Base-by-base conservation (phyloP, 2,888 invertebrate genomes). In the Orthonychiurus folsomi region DNA sequence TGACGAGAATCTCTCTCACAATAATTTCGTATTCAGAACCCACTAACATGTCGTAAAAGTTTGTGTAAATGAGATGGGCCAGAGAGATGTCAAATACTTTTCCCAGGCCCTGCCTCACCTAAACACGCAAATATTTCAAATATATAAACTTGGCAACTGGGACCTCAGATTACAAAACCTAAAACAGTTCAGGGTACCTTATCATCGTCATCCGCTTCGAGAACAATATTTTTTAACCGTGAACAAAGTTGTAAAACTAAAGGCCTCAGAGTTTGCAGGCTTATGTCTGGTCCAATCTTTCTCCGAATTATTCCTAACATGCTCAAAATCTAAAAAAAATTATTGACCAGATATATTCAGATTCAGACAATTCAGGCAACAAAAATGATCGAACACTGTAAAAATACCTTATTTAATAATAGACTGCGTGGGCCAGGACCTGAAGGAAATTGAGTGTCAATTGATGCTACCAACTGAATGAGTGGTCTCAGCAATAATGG, bases 81-180 rank as follows among this genome's bases (percentile, higher is more conserved):
- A 96, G 79, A 75, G 89, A 87, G 2, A 87, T 83, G 21, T 88
- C 88, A 76, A 95, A 93, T 0, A 92, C 91, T 74, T 85, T 80
- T 50, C 84, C 81, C 27, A 95, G 79, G 78, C 95, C 93, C 71
- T 89, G 86, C 73, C 86, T 80, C 1, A 86, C 88, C 82, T 85
- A 73, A 37, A 52, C 27, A 53, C 53, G 37, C 9, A 59, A 50
- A n/a, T 53, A 55, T n/a, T 23, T 50, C 26, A 60, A 28, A n/a
- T n/a, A n/a, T n/a, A 21, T 60, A 55, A 23, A 50, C 55, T 5
- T 23, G 47, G 20, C 5, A 50, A 59, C 26, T 50, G n/a, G 48
- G 12, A 24, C 24, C 24, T 24, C n/a, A 2, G n/a, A 24, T 15
- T 3, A 21, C 3, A 55, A 23, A 37, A 64, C 64, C 56, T 61